phyloP scores from a whole-genome alignment of 2,888 invertebrate species.

The Charanyca ferruginea region DNA sequence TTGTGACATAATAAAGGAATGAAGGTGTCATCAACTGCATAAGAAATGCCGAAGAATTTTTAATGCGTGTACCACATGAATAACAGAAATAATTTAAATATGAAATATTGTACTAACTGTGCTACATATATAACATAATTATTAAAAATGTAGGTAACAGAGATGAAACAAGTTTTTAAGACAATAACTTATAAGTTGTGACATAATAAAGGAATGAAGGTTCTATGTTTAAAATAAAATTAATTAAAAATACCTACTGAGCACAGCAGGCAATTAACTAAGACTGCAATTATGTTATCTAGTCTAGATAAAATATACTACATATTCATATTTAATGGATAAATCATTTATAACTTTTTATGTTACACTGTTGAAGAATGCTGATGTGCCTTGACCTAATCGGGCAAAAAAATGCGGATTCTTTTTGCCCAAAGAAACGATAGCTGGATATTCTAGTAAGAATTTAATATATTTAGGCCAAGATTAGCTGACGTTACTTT shows the following conservation, averaged over 20 bases:
- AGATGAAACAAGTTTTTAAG: conserved; percentile 21
- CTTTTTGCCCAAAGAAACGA: too few species aligned
- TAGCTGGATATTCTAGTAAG: too few species aligned
- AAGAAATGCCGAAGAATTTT: too few species aligned
- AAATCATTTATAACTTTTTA: conserved; percentile 35
- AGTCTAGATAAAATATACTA: conserved; percentile 37
- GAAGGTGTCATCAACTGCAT: too few species aligned
- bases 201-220: too few species aligned
- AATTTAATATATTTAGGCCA: too few species aligned
- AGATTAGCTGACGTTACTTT: too few species aligned
- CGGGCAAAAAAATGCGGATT: too few species aligned
- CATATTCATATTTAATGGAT: conserved; percentile 36
- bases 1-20: too few species aligned
- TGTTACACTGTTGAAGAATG: conserved; percentile 24
- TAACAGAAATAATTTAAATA: too few species aligned
- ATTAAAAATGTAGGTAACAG: conserved; percentile 10
- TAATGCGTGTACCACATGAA: too few species aligned
- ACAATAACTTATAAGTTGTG: conserved; percentile 7
- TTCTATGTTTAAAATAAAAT: conserved; percentile 33
- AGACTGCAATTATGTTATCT: conserved; percentile 33
- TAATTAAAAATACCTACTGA: conserved; percentile 40
- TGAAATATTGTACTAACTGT: too few species aligned
- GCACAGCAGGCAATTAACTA: conserved; percentile 38
- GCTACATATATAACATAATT: conserved; percentile 13
- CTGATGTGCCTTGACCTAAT: conserved; percentile 36